A percentile compares a stretch with the other conserved stretches of the same genome.
Evolutionary conservation across 2,888 invertebrate species (phyloP).

Genomic region (Apamea monoglypha): DNA sequence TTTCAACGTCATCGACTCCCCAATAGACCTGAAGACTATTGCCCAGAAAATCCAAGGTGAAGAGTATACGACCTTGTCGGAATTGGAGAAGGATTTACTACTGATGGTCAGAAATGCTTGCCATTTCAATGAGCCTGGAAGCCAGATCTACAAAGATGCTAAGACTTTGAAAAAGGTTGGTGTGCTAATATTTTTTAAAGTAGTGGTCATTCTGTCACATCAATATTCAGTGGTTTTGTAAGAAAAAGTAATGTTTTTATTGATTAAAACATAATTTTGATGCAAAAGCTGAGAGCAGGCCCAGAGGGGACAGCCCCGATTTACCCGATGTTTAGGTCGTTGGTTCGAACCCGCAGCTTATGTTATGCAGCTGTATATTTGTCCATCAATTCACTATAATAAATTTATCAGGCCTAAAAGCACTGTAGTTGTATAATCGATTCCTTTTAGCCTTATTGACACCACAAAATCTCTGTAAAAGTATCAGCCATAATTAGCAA

Average conservation of each 20-base stretch:
- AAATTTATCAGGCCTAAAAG: neutral
- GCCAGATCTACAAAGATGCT: conserved; percentile 98
- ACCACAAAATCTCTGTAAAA: neutral
- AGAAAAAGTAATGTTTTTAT: neutral
- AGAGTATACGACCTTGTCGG: conserved; percentile 94
- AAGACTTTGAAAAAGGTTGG: conserved; percentile 95
- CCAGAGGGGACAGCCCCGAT: neutral
- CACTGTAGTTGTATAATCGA: neutral
- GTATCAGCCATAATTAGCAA: neutral
- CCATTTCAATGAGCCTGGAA: conserved; percentile 98
- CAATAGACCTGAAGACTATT: conserved; percentile 98
- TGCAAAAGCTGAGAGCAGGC: neutral
- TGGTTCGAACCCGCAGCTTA: neutral
- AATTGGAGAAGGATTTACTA: conserved; percentile 97
- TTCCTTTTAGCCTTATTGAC: neutral
- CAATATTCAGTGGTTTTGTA: neutral
- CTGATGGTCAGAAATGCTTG: conserved; percentile 99
- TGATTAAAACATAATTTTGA: no score
- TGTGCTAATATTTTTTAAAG: neutral
- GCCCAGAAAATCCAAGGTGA: conserved; percentile 97
- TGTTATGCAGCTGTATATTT: neutral
- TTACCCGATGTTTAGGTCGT: neutral
- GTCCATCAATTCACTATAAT: neutral
- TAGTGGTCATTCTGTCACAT: neutral
- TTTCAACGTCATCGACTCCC: conserved; percentile 97